Evolutionary conservation across 2,888 invertebrate genomes (phyloP), one percentile per base, ranked within the genome.

Genomic region (Troides helena): DNA sequence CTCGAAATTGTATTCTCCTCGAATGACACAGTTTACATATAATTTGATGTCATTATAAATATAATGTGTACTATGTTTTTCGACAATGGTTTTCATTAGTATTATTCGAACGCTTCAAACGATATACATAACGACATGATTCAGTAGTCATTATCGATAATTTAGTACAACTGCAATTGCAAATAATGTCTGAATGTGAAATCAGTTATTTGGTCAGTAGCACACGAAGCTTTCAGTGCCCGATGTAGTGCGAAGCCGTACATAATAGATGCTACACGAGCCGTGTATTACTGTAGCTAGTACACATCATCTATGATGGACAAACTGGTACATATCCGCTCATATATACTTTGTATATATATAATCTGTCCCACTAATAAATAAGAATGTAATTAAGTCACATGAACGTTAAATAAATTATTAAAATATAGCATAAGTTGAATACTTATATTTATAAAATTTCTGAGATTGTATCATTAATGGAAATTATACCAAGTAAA

Each of bases 171-270:
- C 56, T 46, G 36, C 61, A 63, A 66, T 58, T 62, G 71, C 73
- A 73, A 76, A 74, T 77, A 78, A 78, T 73, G 76, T 75, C 74
- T 77, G 73, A 75, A 78, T 78, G 77, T 82, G 79, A 84, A 82
- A 78, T 78, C 74, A 76, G 78, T 80, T 87, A 87, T 87, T 88
- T 87, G 85, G 81, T 78, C 75, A 74, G 74, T 66, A 75, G 78
- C 75, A 78, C 75, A 74, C 76, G 75, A 74, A 76, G 77, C 81
- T 81, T 80, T 80, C 76, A 77, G 76, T 73, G 74, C 75, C 78
- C 79, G 79, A 77, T 80, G 82, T 79, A 78, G 79, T 78, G 77
- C 75, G 75, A 78, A 79, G 78, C 79, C 77, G 75, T 79, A 75
- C 77, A 75, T 76, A 75, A 75, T 76, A 71, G 72, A 72, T 72